phyloP scores from a whole-genome alignment of 1,140 invertebrate species.

The Cydia amplana region DNA sequence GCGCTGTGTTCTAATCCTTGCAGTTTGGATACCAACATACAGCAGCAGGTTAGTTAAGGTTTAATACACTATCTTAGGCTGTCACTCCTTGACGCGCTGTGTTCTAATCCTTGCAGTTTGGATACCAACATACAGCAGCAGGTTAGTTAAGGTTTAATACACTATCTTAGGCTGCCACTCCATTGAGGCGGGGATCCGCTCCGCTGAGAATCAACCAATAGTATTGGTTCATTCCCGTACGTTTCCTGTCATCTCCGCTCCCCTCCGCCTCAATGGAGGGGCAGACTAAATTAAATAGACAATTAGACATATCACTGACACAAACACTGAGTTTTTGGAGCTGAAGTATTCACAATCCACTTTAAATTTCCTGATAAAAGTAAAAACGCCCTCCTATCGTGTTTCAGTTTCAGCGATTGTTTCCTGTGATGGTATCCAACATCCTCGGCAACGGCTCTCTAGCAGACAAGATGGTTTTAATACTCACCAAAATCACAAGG shows the following conservation, averaged over 20 bases:
- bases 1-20: conserved; percentile 75
- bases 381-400: no score
- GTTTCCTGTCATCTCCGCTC: no score
- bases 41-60: conserved; percentile 63
- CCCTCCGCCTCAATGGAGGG: no score
- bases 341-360: no score
- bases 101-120: conserved; percentile 74
- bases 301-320: no score
- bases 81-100: conserved; percentile 73
- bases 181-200: no score
- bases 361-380: background rate
- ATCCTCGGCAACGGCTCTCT: conserved; percentile 70
- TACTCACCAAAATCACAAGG: conserved; percentile 70
- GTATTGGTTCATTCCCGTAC: no score
- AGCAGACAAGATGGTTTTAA: conserved; percentile 72
- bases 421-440: conserved; percentile 75
- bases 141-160: conserved; percentile 47
- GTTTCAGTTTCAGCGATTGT: conserved; percentile 68
- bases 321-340: no score
- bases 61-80: conserved; percentile 29
- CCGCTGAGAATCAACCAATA: no score
- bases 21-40: conserved; percentile 76
- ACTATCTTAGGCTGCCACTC: no score
- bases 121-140: conserved; percentile 78
- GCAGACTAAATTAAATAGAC: no score